phyloP scores from a whole-genome alignment of 2,113 vertebrate species.

The Rhinopomastus cyanomelas region DNA sequence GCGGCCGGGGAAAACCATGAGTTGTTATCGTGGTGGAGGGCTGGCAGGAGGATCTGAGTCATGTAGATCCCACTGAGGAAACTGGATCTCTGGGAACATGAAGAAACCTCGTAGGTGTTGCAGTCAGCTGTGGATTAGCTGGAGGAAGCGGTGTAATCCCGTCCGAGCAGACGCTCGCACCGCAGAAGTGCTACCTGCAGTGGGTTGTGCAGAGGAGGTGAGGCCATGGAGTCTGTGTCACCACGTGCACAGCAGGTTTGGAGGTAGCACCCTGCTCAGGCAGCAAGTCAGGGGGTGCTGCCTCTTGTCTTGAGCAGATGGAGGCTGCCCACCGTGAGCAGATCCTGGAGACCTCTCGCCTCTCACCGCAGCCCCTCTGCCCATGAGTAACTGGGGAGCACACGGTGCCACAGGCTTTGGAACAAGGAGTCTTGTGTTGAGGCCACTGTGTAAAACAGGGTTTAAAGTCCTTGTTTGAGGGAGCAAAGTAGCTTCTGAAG shows the following conservation, averaged over 20 bases:
- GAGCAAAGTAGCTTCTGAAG: neutral
- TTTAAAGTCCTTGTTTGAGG: neutral
- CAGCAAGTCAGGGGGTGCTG: fast-evolving
- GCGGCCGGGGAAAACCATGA: neutral
- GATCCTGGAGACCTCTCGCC: neutral
- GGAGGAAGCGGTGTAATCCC: neutral
- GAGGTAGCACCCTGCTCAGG: neutral
- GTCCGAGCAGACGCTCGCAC: neutral
- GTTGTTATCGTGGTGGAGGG: neutral
- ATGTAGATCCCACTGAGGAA: neutral
- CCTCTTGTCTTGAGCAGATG: neutral
- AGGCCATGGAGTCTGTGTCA: neutral
- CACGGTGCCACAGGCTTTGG: neutral
- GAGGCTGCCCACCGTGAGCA: neutral
- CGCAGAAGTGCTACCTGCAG: fast-evolving
- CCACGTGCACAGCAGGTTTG: fast-evolving
- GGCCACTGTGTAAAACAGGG: neutral
- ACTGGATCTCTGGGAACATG: neutral
- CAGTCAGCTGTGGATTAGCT: neutral
- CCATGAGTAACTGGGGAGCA: fast-evolving
- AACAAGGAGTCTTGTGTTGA: neutral
- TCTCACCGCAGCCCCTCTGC: neutral
- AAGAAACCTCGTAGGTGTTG: neutral
- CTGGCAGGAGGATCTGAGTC: neutral
- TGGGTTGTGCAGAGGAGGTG: neutral